Conservation (phyloP, 2,888 invertebrate genomes). For the Drosophila anomalata region DNA sequence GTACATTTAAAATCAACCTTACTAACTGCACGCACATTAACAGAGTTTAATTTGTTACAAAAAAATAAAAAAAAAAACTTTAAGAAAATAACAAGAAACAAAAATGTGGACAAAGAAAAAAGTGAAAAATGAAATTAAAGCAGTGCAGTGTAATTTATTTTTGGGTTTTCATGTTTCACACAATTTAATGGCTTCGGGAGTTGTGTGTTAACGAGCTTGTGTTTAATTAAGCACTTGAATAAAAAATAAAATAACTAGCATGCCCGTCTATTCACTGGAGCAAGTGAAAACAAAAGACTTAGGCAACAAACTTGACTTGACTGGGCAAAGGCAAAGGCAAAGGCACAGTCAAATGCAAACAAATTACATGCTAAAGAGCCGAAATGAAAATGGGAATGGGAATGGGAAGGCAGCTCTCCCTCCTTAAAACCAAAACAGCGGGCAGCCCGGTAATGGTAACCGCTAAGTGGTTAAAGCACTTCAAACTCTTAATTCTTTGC, state of each 20-base stretch:
- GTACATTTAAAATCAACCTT: slow-evolving; percentile 47
- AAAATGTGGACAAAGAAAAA: slow-evolving; percentile 21
- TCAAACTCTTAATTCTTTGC: slow-evolving; percentile 22
- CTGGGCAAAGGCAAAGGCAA: neutral
- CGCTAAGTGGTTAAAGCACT: slow-evolving; percentile 18
- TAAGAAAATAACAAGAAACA: neutral
- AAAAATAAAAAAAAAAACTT: slow-evolving; percentile 1
- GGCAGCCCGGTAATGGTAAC: slow-evolving; percentile 6
- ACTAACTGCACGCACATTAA: slow-evolving; percentile 69
- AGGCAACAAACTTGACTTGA: slow-evolving; percentile 51
- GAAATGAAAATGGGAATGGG: slow-evolving; percentile 16
- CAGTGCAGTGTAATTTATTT: slow-evolving; percentile 68
- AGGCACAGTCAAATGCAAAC: slow-evolving; percentile 7
- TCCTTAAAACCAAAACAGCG: slow-evolving; percentile 14
- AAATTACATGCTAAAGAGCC: slow-evolving; percentile 41
- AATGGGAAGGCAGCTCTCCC: slow-evolving; percentile 1
- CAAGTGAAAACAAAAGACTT: slow-evolving; percentile 73
- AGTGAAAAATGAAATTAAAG: slow-evolving; percentile 52
- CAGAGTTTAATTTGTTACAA: slow-evolving; percentile 56
- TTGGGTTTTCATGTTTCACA: slow-evolving; percentile 47
- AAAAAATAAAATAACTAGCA: slow-evolving; percentile 37
- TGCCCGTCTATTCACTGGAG: slow-evolving; percentile 7
- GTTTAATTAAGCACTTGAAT: slow-evolving; percentile 66
- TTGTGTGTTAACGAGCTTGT: slow-evolving; percentile 63
- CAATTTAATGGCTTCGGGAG: slow-evolving; percentile 45